Percentiles rank a stretch among this genome's conserved stretches.
phyloP scores from a whole-genome alignment of 2,888 invertebrate genomes.

The Orgyia antiqua region DNA sequence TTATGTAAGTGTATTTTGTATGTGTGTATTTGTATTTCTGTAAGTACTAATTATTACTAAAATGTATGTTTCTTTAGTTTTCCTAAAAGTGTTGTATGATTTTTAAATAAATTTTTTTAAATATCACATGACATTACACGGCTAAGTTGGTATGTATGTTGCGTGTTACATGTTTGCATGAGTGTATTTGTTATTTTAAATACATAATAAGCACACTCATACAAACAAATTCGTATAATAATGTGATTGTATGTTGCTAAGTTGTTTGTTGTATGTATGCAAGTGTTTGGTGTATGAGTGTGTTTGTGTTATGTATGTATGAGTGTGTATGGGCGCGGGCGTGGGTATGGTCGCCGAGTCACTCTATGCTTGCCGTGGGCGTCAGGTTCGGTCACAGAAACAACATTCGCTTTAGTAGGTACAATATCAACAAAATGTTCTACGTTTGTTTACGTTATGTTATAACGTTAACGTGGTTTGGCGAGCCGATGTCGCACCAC shows the following conservation, averaged over 20 bases:
- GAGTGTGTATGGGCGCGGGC: slow-evolving; percentile 22
- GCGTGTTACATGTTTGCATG: too few species aligned
- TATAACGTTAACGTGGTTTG: slow-evolving; percentile 35
- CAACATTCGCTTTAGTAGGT: slow-evolving; percentile 69
- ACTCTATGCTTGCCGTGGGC: slow-evolving; percentile 38
- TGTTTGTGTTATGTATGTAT: slow-evolving; percentile 26
- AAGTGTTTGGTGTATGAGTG: slow-evolving; percentile 17
- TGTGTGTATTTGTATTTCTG: slow-evolving; percentile 23
- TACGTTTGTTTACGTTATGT: slow-evolving; percentile 46
- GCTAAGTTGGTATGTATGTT: too few species aligned
- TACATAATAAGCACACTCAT: too few species aligned
- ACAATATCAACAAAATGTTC: slow-evolving; percentile 74
- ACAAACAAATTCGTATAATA: too few species aligned
- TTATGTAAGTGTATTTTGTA: slow-evolving; percentile 31
- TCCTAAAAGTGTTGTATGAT: too few species aligned
- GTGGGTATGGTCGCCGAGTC: slow-evolving; percentile 36
- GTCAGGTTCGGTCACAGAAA: slow-evolving; percentile 61
- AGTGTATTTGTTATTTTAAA: too few species aligned
- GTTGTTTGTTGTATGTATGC: too few species aligned
- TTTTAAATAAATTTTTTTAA: too few species aligned
- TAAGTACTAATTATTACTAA: neutral
- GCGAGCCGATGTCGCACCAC: slow-evolving; percentile 40
- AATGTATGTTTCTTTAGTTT: too few species aligned
- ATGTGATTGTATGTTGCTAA: too few species aligned
- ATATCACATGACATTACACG: too few species aligned